A percentile compares a stretch with the other conserved stretches of the same genome.
Conservation (phyloP, 2,797 vertebrate species). For the Leptatherina wallacei region DNA sequence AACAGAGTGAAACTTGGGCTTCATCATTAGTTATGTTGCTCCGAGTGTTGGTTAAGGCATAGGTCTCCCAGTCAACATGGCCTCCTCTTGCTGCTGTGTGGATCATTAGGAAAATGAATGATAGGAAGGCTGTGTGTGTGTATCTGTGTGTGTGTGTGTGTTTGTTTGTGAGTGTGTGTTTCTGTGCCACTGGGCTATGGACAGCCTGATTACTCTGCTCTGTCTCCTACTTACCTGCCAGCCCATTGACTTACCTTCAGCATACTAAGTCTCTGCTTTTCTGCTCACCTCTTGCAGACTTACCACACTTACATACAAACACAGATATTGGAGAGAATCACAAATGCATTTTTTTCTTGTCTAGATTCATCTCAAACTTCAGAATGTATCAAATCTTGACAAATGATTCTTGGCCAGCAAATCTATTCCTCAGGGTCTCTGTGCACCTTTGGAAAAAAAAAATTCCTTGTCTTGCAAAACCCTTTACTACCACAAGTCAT, state of each 20-base stretch:
- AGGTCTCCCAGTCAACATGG: constrained; percentile 72
- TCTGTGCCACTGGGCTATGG: constrained; percentile 68
- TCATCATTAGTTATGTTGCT: constrained; percentile 66
- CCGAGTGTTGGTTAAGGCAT: constrained; percentile 70
- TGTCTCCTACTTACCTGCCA: constrained; percentile 77
- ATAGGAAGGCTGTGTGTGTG: constrained; percentile 43
- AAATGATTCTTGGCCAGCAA: constrained; percentile 83
- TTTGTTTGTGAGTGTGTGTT: constrained; percentile 27
- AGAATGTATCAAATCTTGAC: constrained; percentile 85
- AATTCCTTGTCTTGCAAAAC: constrained; percentile 71
- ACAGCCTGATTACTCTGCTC: constrained; percentile 75
- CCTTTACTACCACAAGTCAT: constrained; percentile 54
- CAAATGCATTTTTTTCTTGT: constrained; percentile 83
- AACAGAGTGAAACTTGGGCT: constrained; percentile 47
- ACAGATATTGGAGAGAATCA: constrained; percentile 60
- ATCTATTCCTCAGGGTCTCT: constrained; percentile 82
- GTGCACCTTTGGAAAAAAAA: constrained; percentile 75
- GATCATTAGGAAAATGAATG: constrained; percentile 82
- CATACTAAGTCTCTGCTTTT: constrained; percentile 72
- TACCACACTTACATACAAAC: constrained; percentile 32
- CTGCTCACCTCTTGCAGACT: constrained; percentile 15
- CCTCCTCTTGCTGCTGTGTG: constrained; percentile 68
- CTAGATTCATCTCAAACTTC: constrained; percentile 84
- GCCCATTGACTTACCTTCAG: constrained; percentile 77
- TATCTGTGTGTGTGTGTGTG: constrained; percentile 22